phyloP scores from a whole-genome alignment of 2,113 vertebrate genomes.

The Notothenia rossii region DNA sequence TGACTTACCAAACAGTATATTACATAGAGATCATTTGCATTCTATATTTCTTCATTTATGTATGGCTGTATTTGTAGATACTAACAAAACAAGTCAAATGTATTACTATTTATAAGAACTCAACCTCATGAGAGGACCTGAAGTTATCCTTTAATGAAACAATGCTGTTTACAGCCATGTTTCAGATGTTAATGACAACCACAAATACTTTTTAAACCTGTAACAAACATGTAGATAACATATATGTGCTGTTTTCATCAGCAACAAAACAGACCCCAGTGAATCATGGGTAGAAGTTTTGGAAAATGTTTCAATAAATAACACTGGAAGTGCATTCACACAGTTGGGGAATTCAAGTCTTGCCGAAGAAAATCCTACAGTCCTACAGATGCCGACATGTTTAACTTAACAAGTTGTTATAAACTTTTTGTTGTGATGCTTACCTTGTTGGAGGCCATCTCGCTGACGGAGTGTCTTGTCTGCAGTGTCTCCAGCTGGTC shows the following conservation, averaged over 20 bases:
- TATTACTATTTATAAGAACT: too few relatives aligned
- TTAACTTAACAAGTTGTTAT: background rate
- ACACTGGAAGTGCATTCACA: background rate
- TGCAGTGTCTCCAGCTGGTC: slow-evolving; percentile 98
- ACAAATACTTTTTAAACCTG: background rate
- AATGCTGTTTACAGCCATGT: background rate
- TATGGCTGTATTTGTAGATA: background rate
- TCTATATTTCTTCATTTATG: background rate
- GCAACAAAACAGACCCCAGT: background rate
- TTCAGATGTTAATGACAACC: background rate
- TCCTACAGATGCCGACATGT: background rate
- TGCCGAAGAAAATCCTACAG: background rate
- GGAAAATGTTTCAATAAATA: background rate
- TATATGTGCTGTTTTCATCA: background rate
- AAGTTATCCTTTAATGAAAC: background rate
- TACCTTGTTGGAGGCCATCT: slow-evolving; percentile 99
- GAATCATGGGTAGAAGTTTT: slow-evolving; percentile 12
- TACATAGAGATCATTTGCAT: background rate
- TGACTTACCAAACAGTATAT: background rate
- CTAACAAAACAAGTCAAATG: too few relatives aligned
- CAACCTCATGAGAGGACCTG: background rate
- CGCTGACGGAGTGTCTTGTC: slow-evolving; percentile 97
- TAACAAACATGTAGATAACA: background rate
- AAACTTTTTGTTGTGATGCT: slow-evolving; percentile 67
- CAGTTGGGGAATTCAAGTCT: background rate